A percentile compares a stretch with the other conserved stretches of the same genome.
phyloP scores from a whole-genome alignment of 64 coral and sea anemone species.

The Catalaphyllia jardinei region DNA sequence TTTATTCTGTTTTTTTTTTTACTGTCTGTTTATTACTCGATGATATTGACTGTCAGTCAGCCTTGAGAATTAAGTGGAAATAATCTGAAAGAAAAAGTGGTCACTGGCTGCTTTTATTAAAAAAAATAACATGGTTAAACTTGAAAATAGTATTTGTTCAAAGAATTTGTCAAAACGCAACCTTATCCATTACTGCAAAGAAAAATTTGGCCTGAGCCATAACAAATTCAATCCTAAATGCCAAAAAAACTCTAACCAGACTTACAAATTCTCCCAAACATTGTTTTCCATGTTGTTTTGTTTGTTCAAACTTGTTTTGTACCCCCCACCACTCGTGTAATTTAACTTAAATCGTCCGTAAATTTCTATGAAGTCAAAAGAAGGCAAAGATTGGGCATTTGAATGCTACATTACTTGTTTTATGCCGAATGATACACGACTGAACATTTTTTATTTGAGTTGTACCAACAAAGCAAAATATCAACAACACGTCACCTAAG shows the following conservation, averaged over 20 bases:
- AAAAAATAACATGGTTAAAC: too few species aligned
- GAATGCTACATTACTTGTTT: background rate
- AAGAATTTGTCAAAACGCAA: too few species aligned
- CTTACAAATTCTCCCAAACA: background rate
- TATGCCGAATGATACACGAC: background rate
- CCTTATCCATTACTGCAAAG: background rate
- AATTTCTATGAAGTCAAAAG: background rate
- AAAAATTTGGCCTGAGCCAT: background rate
- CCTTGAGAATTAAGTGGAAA: background rate
- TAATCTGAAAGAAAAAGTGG: background rate
- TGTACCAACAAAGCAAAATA: background rate
- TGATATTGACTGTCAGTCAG: background rate
- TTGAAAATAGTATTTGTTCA: too few species aligned
- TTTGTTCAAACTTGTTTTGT: constrained; percentile 16
- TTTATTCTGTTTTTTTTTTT: background rate
- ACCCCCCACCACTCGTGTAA: background rate
- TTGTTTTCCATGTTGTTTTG: constrained; percentile 15
- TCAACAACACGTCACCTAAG: background rate
- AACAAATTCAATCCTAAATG: background rate
- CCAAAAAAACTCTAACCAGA: too few species aligned
- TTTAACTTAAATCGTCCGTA: background rate
- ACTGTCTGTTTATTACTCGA: background rate
- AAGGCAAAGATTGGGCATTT: background rate
- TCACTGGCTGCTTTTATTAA: background rate
- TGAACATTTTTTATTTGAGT: background rate